These are phyloP conservation scores for Fabriciana adippe DNA, from an alignment of 2,888 invertebrate species.

Conservation along the genomic window DNA sequence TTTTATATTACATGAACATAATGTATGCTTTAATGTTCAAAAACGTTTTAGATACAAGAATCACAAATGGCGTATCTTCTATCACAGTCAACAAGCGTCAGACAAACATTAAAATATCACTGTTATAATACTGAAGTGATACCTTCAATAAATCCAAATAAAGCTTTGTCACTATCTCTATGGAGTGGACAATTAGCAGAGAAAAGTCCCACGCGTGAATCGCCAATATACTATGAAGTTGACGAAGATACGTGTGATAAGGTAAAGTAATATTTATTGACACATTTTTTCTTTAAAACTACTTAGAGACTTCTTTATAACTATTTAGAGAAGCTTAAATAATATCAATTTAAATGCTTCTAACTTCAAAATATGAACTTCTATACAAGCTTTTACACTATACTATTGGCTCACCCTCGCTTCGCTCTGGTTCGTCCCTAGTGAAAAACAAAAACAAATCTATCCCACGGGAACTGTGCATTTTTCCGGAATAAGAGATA, in stretches of 20 bases:
- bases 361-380: too few species aligned
- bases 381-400: too few species aligned
- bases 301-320: too few species aligned
- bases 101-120: not conserved
- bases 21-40: not conserved
- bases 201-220: not conserved
- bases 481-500: too few species aligned
- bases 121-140: slow-evolving; percentile 6
- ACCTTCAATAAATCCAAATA: not conserved
- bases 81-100: not conserved
- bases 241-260: not conserved
- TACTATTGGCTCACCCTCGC: too few species aligned
- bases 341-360: too few species aligned
- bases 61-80: slow-evolving; percentile 11
- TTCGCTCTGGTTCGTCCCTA: too few species aligned
- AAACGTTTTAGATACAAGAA: not conserved
- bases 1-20: too few species aligned
- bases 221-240: not conserved
- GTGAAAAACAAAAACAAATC: too few species aligned
- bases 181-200: slow-evolving; percentile 11
- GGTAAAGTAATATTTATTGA: slow-evolving; percentile 2
- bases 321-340: too few species aligned
- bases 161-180: not conserved
- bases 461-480: too few species aligned
- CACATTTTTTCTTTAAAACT: too few species aligned